Percentiles rank a stretch among this genome's conserved stretches.
Evolutionary conservation across 2,113 vertebrate genomes (phyloP).

Genomic region (Atherinomorus stipes): DNA sequence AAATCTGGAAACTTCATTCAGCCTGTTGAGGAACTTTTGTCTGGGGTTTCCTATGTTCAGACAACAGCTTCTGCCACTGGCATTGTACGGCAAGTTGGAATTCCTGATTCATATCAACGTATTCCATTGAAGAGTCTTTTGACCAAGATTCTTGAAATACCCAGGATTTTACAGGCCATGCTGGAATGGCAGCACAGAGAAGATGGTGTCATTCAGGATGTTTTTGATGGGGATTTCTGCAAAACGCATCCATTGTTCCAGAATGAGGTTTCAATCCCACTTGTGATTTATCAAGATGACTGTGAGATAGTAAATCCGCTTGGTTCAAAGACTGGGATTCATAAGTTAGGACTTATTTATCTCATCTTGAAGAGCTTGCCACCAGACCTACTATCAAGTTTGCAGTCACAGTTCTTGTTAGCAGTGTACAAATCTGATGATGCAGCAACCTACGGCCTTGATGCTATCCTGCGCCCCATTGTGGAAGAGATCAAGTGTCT

Average conservation of each 20-base stretch:
- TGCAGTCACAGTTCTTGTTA: not conserved
- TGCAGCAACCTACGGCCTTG: not conserved
- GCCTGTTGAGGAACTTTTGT: not conserved
- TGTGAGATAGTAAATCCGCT: not conserved
- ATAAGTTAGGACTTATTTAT: not conserved
- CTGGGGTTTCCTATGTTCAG: not conserved
- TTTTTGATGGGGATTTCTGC: not conserved
- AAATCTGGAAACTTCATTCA: slow-evolving; percentile 12
- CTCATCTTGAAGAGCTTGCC: not conserved
- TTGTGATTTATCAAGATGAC: slow-evolving; percentile 4
- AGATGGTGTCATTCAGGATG: not conserved
- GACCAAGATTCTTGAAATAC: slow-evolving; percentile 1
- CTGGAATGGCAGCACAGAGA: slow-evolving; percentile 5
- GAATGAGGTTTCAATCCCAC: not conserved
- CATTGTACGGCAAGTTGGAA: not conserved
- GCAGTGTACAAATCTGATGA: not conserved
- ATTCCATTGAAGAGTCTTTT: not conserved
- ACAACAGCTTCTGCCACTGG: not conserved
- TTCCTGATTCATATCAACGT: slow-evolving; percentile 1
- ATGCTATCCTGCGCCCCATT: not conserved
- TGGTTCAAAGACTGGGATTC: not conserved
- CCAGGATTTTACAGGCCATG: not conserved
- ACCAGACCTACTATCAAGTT: not conserved
- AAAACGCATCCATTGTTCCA: not conserved
- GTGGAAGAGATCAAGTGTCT: not conserved